A percentile compares a stretch with the other conserved stretches of the same genome.
Evolutionary conservation across 1,140 invertebrate species (phyloP).

Genomic region (Leptinotarsa undecemlineata): DNA sequence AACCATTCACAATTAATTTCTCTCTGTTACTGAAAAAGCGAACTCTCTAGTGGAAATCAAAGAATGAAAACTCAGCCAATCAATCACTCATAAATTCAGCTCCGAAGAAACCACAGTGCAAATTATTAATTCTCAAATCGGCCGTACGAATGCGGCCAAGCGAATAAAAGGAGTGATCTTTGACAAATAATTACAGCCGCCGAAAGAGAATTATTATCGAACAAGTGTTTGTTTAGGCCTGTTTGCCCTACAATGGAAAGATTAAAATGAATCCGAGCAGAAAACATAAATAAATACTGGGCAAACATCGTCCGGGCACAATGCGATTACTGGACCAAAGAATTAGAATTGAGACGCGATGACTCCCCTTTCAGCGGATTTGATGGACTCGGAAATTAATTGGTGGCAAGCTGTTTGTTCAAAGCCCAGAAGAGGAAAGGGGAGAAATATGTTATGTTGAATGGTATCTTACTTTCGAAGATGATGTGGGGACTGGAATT

Average conservation of each 20-base stretch:
- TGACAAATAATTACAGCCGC: conserved; percentile 42
- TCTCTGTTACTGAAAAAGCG: not conserved
- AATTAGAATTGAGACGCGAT: conserved; percentile 22
- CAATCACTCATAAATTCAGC: not conserved
- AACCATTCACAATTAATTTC: not conserved
- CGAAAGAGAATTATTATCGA: conserved; percentile 42
- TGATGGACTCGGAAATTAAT: conserved; percentile 1
- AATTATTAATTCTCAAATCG: conserved; percentile 25
- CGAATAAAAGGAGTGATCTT: conserved; percentile 35
- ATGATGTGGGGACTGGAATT: too few relatives aligned
- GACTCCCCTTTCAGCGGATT: conserved; percentile 1
- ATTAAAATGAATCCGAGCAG: conserved; percentile 51
- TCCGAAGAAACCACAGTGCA: conserved; percentile 11
- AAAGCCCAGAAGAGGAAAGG: too few relatives aligned
- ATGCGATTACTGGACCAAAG: conserved; percentile 46
- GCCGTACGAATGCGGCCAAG: conserved; percentile 2
- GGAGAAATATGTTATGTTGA: too few relatives aligned
- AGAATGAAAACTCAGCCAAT: too few relatives aligned
- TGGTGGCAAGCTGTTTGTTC: not conserved
- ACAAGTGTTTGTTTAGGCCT: conserved; percentile 51
- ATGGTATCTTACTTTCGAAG: too few relatives aligned
- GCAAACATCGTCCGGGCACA: conserved; percentile 47
- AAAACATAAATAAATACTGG: conserved; percentile 50
- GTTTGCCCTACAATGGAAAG: conserved; percentile 47
- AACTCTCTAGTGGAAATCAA: too few relatives aligned